Base-by-base conservation (phyloP, 2,888 invertebrate species). In the Subacronicta megacephala region DNA sequence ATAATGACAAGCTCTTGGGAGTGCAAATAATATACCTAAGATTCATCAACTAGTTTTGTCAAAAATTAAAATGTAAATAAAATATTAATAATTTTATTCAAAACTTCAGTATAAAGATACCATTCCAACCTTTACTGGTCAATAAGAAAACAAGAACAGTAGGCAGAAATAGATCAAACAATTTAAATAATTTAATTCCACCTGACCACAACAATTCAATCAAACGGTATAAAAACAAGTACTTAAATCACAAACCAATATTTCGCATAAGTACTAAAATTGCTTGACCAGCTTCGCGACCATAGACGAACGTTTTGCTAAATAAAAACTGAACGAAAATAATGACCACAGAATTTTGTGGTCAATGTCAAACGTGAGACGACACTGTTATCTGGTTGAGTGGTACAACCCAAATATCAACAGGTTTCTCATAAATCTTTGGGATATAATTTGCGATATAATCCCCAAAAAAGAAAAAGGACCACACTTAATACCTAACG, bases 371-470 rank as follows among this genome's bases (percentile, higher is more conserved):
- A 29, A 38, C 26, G 35, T 15, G 18, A 40, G 52, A 37, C 46
- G 26, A 41, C 51, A 31, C 16, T 59, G 5, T 60, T 57, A 61
- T 59, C 37, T 29, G 38, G 31, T n/a, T 40, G n/a, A n/a, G 23
- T 51, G 17, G 38, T 41, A 56, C 50, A 53, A 29, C 52, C 62
- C 38, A 74, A 67, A 53, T 63, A 56, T 55, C 57, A 71, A 75
- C 72, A 58, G 57, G 73, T 75, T 55, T 51, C 52, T 9, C 50
- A 67, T 75, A 64, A 73, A 75, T 75, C 61, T 51, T 51, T 23
- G 4, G 26, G 26, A 57, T 35, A 63, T 52, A 52, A 63, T 66
- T 44, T 44, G 62, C 50, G 7, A 38, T 55, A 52, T 57, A 73
- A 74, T 67, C 63, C 54, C 43, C 33, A 56, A 70, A 70, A 58